Percentiles rank a stretch among this genome's conserved stretches.
These are phyloP conservation scores for Pundamilia nyererei DNA, from an alignment of 2,113 vertebrate genomes.

Conservation along the genomic window DNA sequence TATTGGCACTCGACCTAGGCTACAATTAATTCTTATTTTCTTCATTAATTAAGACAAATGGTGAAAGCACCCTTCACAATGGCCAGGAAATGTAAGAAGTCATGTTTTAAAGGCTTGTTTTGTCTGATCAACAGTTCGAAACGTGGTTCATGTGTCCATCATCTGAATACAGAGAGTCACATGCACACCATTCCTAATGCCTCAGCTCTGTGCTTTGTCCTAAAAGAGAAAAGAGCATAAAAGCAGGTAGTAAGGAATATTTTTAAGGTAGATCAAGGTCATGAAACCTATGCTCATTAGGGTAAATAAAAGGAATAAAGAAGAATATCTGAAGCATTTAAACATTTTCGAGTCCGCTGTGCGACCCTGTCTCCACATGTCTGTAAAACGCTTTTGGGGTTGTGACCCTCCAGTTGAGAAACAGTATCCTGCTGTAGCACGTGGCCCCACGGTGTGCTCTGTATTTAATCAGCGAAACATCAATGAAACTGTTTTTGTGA, in stretches of 20 bases:
- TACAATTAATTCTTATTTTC: not conserved
- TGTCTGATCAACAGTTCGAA: not conserved
- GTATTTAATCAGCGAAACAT: slow-evolving; percentile 18
- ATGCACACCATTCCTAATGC: not conserved
- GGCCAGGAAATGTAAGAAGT: not conserved
- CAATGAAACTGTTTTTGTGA: not conserved
- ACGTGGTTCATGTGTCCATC: not conserved
- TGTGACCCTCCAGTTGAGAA: slow-evolving; percentile 16
- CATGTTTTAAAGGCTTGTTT: not conserved
- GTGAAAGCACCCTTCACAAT: not conserved
- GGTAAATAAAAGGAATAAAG: not conserved
- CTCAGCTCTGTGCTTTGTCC: not conserved
- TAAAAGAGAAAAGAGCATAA: not conserved
- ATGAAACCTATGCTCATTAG: not conserved
- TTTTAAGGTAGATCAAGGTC: not conserved
- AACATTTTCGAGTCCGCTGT: not conserved
- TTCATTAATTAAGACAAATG: not conserved
- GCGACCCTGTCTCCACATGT: slow-evolving; percentile 3
- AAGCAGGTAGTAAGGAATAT: not conserved
- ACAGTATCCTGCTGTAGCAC: not conserved
- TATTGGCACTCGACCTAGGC: not conserved
- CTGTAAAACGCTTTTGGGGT: not conserved
- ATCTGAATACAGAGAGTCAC: not conserved
- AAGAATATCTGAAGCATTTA: not conserved
- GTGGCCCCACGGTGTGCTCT: slow-evolving; percentile 12